Conservation (phyloP, 1,140 invertebrate species). For the Drosophila subobscura region DNA sequence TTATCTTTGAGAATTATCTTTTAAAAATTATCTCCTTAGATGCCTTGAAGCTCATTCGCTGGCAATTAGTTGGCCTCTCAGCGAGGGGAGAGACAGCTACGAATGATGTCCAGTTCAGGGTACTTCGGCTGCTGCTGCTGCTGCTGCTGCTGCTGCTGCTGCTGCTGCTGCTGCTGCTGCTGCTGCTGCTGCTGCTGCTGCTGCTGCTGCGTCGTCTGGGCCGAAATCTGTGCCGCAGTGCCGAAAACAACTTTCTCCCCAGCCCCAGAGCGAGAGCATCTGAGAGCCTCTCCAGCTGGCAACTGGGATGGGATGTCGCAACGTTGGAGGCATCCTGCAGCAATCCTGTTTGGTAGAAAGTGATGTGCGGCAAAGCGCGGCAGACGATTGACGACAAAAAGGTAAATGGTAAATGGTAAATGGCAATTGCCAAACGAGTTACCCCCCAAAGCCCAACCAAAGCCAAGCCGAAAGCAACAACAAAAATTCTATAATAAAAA, state of each 20-base stretch:
- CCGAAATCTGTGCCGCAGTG: constrained; percentile 71
- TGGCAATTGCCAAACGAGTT: constrained; percentile 55
- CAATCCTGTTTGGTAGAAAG: constrained; percentile 80
- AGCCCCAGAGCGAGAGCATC: constrained; percentile 21
- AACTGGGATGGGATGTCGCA: constrained; percentile 65
- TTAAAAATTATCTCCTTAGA: too few relatives aligned
- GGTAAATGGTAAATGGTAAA: constrained; percentile 44
- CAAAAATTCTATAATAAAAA: constrained; percentile 34
- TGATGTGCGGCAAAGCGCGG: constrained; percentile 60
- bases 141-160: constrained; percentile 32
- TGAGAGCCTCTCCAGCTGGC: constrained; percentile 15
- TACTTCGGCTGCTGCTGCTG: constrained; percentile 17
- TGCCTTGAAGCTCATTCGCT: too few relatives aligned
- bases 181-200: constrained; percentile 10
- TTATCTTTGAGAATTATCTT: too few relatives aligned
- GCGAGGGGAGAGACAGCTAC: too few relatives aligned
- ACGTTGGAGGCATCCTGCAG: constrained; percentile 58
- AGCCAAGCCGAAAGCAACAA: background rate
- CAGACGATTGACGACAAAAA: constrained; percentile 51
- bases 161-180: constrained; percentile 15
- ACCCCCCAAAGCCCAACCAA: constrained; percentile 24
- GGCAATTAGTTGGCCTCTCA: too few relatives aligned
- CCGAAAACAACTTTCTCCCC: constrained; percentile 77
- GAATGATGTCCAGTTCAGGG: constrained; percentile 28
- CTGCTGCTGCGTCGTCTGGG: constrained; percentile 47